A percentile compares a stretch with the other conserved stretches of the same genome.
Conservation (phyloP, 2,888 invertebrate species). For the Cheiracanthium punctorium region DNA sequence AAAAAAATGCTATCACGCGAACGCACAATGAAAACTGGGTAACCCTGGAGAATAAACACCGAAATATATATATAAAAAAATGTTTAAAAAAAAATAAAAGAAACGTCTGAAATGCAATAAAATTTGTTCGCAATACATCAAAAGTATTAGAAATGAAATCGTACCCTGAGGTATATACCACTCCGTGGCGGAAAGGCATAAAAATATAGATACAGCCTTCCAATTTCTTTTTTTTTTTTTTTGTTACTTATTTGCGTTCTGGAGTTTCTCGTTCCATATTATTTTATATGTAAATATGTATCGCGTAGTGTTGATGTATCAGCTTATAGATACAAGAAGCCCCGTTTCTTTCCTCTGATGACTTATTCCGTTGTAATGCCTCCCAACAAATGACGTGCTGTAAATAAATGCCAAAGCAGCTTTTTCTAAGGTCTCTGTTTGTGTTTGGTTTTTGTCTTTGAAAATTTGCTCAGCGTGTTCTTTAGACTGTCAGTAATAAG, state of each 20-base stretch:
- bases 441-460: no score
- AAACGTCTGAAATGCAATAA: constrained; percentile 52
- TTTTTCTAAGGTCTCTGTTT: no score
- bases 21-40: constrained; percentile 56
- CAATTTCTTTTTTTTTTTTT: not conserved
- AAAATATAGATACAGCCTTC: not conserved
- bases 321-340: not conserved
- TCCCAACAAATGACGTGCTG: not conserved
- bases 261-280: constrained; percentile 22
- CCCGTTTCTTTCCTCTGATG: not conserved
- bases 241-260: constrained; percentile 14
- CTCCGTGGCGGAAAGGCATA: not conserved
- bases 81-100: not conserved
- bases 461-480: no score
- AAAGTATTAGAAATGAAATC: constrained; percentile 61
- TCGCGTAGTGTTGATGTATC: not conserved
- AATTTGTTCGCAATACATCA: constrained; percentile 62
- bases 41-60: constrained; percentile 51
- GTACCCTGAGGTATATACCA: constrained; percentile 27
- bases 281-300: constrained; percentile 53
- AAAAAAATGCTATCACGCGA: constrained; percentile 51
- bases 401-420: not conserved
- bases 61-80: constrained; percentile 36
- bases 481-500: no score
- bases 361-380: not conserved